These are phyloP conservation scores for Parascotia fuliginaria DNA, from an alignment of 2,888 invertebrate species.

Conservation along the genomic window DNA sequence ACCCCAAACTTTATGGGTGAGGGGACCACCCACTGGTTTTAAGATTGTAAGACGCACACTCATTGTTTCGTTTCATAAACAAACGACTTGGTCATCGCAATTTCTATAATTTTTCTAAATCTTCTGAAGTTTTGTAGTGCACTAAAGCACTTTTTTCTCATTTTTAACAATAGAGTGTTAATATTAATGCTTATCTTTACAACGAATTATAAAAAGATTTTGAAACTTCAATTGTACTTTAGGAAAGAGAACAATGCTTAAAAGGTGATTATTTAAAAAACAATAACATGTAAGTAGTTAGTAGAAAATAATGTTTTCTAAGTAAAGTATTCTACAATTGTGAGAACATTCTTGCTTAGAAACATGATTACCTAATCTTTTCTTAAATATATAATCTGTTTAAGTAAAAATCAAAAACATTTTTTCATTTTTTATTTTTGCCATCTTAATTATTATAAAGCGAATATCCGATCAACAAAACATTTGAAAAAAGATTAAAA, in stretches of 20 bases:
- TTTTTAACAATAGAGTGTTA: conserved; percentile 32
- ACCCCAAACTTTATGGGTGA: conserved; percentile 33
- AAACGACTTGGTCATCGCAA: conserved; percentile 59
- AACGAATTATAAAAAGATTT: background rate
- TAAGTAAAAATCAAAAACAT: no score
- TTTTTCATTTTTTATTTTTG: no score
- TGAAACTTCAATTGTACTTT: background rate
- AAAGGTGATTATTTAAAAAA: conserved; percentile 9
- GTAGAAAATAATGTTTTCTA: conserved; percentile 2
- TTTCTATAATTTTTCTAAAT: conserved; percentile 53
- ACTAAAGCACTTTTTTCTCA: conserved; percentile 25
- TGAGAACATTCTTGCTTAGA: background rate
- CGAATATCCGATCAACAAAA: background rate
- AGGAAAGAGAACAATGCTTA: background rate
- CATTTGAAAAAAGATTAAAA: background rate
- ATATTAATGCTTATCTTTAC: conserved; percentile 22
- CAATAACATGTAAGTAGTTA: background rate
- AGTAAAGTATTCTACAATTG: background rate
- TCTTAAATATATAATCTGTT: no score
- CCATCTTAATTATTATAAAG: no score
- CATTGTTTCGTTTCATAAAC: conserved; percentile 62
- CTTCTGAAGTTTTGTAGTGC: conserved; percentile 36
- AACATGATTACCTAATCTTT: no score
- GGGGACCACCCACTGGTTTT: conserved; percentile 58
- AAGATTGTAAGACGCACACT: conserved; percentile 53